Evolutionary conservation across 2,888 invertebrate genomes (phyloP).

Genomic region (Coleophora deauratella): DNA sequence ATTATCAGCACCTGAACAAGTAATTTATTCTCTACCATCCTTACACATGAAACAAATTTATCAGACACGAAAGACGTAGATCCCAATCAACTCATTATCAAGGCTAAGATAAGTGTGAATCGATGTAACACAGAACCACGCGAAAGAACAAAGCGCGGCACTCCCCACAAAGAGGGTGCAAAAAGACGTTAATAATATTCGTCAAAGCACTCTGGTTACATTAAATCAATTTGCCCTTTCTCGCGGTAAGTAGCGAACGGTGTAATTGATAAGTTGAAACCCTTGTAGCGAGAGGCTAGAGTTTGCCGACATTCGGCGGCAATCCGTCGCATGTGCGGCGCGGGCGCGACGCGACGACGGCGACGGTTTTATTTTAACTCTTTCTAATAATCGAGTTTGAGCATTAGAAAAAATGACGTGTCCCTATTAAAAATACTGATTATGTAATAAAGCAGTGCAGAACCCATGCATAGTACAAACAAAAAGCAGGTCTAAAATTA

Average conservation of each 20-base stretch:
- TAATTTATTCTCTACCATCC: no score
- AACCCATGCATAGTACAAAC: no score
- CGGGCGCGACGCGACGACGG: conserved; percentile 23
- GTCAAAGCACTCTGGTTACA: conserved; percentile 75
- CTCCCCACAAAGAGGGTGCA: conserved; percentile 57
- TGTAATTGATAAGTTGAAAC: conserved; percentile 75
- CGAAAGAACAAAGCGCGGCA: conserved; percentile 67
- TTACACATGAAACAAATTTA: no score
- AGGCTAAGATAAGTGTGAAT: conserved; percentile 63
- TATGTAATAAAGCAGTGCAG: no score
- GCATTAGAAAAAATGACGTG: no score
- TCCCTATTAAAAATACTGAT: no score
- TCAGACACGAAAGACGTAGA: not conserved
- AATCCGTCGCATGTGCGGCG: conserved; percentile 1
- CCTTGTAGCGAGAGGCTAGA: conserved; percentile 68
- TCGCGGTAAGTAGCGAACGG: conserved; percentile 74
- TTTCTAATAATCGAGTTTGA: not conserved
- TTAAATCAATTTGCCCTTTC: conserved; percentile 75
- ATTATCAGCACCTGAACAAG: no score
- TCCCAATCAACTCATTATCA: conserved; percentile 22
- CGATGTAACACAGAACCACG: conserved; percentile 61
- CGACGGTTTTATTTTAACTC: conserved; percentile 8
- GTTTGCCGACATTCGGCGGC: conserved; percentile 39
- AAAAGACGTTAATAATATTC: conserved; percentile 75
- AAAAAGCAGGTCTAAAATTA: no score